A percentile compares a stretch with the other conserved stretches of the same genome.
These are phyloP conservation scores for Hypercompe scribonia DNA, from an alignment of 2,888 invertebrate species.

Conservation along the genomic window DNA sequence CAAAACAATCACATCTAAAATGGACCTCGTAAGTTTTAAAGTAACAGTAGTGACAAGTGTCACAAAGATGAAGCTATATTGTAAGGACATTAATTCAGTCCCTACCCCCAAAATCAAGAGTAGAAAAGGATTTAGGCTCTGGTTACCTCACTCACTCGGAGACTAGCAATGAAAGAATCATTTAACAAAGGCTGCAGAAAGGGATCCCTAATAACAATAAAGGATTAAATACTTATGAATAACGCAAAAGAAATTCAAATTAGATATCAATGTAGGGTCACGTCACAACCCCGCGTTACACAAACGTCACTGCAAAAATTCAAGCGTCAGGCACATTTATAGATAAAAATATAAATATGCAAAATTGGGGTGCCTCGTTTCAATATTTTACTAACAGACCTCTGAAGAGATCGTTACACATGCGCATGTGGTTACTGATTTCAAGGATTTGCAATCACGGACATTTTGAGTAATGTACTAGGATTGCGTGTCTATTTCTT, in stretches of 20 bases:
- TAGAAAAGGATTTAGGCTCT: no score
- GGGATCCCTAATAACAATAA: neutral
- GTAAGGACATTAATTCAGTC: no score
- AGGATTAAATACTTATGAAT: neutral
- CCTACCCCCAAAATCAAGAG: no score
- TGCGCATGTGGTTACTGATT: neutral
- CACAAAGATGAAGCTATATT: no score
- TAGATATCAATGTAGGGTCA: slow-evolving; percentile 1
- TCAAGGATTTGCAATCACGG: neutral
- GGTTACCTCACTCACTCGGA: no score
- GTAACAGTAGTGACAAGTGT: no score
- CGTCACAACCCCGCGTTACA: slow-evolving; percentile 8
- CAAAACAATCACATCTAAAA: no score
- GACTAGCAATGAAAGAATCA: no score
- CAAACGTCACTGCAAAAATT: slow-evolving; percentile 14
- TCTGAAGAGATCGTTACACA: slow-evolving; percentile 8
- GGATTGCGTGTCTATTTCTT: neutral
- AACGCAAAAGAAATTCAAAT: slow-evolving; percentile 11
- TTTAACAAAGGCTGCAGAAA: neutral
- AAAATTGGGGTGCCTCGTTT: slow-evolving; percentile 18
- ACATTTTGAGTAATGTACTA: neutral
- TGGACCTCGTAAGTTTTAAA: no score
- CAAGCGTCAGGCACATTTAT: neutral
- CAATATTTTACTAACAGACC: slow-evolving; percentile 16
- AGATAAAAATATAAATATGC: slow-evolving; percentile 5